Evolutionary conservation across 2,888 invertebrate genomes (phyloP), one percentile per base, ranked within the genome.

Genomic region (Conomelus anceps): DNA sequence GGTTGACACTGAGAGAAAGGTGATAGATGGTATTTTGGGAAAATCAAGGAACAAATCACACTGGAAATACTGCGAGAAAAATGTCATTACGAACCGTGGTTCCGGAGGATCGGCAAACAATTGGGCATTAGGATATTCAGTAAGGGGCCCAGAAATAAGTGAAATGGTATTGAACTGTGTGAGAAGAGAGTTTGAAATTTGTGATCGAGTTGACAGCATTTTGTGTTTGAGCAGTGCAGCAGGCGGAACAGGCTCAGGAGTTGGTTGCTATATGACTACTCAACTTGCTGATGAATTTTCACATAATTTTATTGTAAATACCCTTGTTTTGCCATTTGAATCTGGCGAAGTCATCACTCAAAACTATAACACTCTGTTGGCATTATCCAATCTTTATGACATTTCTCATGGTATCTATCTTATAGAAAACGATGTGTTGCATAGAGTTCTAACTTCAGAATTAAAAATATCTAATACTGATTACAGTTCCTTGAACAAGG

Each of bases 211-310:
- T 6, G 92, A 93, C n/a, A 93, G 93, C 88, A 93, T 94, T 89
- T 91, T 94, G n/a, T 92, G 93, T 89, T 91, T 94, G 20, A 92
- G 94, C 22, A 94, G 94, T 91, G 93, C 94, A 23, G 94, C 94
- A 17, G 95, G 95, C 85, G 94, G 95, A 20, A 94, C 94, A 0
- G 95, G 95, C 22, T 94, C 94, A 17, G 94, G 94, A 6, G 93
- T 94, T 23, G 94, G 94, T 6, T 94, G 94, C 91, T 93, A 91
- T 91, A 92, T 94, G 23, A 92, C 93, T 84, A 94, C 94, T 91
- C 90, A 92, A 86, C 89, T 94, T 6, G 92, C 93, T 0, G 92
- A 94, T 86, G 93, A 94, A 90, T 94, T 93, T 91, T 93, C 94
- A 3, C 93, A 93, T n/a, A 94, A 94, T 92, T 92, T 92, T 63